These are phyloP conservation scores for Chloroceryle aenea DNA, from an alignment of 2,113 vertebrate genomes.

Conservation along the genomic window DNA sequence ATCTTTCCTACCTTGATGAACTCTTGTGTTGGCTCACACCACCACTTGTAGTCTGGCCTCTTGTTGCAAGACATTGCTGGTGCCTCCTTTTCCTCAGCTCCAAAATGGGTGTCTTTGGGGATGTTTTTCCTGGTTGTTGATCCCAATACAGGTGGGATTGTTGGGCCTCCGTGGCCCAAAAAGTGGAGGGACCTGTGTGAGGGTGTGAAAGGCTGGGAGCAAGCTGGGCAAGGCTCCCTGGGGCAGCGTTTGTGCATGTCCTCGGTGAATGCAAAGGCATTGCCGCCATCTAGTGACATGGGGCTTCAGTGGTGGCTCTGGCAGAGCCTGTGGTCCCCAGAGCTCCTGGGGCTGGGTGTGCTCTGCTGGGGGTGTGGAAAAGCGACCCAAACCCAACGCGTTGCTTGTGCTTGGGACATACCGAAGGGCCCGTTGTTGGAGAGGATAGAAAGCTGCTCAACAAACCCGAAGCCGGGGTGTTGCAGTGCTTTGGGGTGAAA, in stretches of 20 bases:
- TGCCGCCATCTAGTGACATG: slow-evolving; percentile 43
- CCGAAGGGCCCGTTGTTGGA: fast-evolving
- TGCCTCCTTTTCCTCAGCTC: neutral
- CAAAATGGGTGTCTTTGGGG: neutral
- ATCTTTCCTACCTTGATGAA: fast-evolving
- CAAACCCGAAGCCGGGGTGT: fast-evolving
- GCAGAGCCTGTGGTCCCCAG: fast-evolving
- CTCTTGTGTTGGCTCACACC: neutral
- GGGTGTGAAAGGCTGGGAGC: neutral
- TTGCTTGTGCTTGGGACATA: neutral
- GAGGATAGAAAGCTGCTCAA: neutral
- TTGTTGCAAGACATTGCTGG: fast-evolving
- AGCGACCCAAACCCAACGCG: fast-evolving
- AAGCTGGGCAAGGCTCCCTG: neutral
- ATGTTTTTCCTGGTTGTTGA: neutral
- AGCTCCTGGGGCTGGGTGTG: neutral
- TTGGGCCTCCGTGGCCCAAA: fast-evolving
- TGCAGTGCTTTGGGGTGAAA: fast-evolving
- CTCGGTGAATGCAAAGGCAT: neutral
- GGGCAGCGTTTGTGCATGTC: fast-evolving
- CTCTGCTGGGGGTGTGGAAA: fast-evolving
- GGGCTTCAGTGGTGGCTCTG: fast-evolving
- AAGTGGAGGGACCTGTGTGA: fast-evolving
- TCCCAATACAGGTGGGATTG: neutral
- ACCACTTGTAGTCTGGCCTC: neutral